A percentile compares a stretch with the other conserved stretches of the same genome.
Conservation (phyloP, 2,888 invertebrate genomes). For the Caenorhabditis angaria region DNA sequence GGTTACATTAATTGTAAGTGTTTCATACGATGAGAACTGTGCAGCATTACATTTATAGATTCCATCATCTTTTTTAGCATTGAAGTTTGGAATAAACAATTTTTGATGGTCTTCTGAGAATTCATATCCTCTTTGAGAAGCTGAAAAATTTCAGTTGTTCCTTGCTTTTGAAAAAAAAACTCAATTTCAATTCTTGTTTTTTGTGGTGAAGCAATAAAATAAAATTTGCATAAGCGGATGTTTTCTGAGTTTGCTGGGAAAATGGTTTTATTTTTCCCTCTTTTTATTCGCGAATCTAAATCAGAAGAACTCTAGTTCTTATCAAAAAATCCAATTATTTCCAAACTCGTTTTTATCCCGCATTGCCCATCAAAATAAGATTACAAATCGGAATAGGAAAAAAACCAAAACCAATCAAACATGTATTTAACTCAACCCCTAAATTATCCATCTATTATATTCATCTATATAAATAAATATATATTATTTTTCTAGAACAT, state of each 20-base stretch:
- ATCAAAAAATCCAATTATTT: slow-evolving; percentile 4
- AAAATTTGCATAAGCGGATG: background rate
- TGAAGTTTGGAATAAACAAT: slow-evolving; percentile 57
- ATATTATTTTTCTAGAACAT: background rate
- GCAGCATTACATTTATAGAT: slow-evolving; percentile 62
- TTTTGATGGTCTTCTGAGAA: slow-evolving; percentile 60
- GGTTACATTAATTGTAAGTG: slow-evolving; percentile 53
- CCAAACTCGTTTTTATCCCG: background rate
- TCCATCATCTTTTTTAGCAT: slow-evolving; percentile 60
- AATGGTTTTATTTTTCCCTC: too few relatives aligned
- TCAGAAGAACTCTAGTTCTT: too few relatives aligned
- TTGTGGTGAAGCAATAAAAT: background rate
- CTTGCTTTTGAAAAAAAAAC: background rate
- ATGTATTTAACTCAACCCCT: slow-evolving; percentile 4
- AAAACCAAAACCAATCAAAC: background rate
- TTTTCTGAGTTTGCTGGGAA: too few relatives aligned
- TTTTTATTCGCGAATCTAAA: too few relatives aligned
- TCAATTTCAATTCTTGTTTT: background rate
- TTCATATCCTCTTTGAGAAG: slow-evolving; percentile 54
- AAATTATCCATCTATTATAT: background rate
- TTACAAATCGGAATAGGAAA: background rate
- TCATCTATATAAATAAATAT: too few relatives aligned
- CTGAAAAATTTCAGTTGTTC: slow-evolving; percentile 33
- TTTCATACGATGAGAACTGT: slow-evolving; percentile 58
- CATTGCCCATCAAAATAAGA: background rate